Conservation (phyloP, 2,888 invertebrate genomes). For the Orgyia antiqua region DNA sequence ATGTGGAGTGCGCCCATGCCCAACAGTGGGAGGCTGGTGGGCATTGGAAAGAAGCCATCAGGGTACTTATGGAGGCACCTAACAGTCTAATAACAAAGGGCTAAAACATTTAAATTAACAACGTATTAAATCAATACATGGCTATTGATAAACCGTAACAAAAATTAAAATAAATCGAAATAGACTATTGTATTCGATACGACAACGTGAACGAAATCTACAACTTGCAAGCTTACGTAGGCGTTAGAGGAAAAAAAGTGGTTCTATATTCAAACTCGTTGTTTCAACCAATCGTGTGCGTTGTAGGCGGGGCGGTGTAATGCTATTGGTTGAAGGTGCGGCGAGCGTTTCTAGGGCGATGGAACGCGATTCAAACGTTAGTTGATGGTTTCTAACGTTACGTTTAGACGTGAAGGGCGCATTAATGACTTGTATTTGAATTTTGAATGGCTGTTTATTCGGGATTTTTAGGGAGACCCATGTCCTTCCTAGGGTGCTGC, state of each 20-base stretch:
- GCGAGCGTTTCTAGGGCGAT: constrained; percentile 38
- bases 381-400: constrained; percentile 28
- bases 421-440: too few species aligned
- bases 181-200: constrained; percentile 24
- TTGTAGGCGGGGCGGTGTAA: constrained; percentile 64
- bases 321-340: constrained; percentile 51
- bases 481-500: too few species aligned
- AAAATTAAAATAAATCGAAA: constrained; percentile 20
- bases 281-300: constrained; percentile 60
- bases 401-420: constrained; percentile 15
- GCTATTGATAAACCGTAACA: constrained; percentile 7
- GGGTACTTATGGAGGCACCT: background rate
- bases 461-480: too few species aligned
- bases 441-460: too few species aligned
- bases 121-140: constrained; percentile 8
- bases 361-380: constrained; percentile 59
- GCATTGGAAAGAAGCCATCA: background rate
- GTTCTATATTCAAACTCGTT: constrained; percentile 74
- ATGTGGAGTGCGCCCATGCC: too few species aligned
- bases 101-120: background rate
- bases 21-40: too few species aligned
- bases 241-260: constrained; percentile 74
- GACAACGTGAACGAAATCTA: constrained; percentile 27
- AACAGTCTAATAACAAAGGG: too few species aligned
- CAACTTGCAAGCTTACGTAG: constrained; percentile 57